These are phyloP conservation scores for Poeciliopsis turneri DNA, from an alignment of 2,797 vertebrate genomes.

Conservation along the genomic window DNA sequence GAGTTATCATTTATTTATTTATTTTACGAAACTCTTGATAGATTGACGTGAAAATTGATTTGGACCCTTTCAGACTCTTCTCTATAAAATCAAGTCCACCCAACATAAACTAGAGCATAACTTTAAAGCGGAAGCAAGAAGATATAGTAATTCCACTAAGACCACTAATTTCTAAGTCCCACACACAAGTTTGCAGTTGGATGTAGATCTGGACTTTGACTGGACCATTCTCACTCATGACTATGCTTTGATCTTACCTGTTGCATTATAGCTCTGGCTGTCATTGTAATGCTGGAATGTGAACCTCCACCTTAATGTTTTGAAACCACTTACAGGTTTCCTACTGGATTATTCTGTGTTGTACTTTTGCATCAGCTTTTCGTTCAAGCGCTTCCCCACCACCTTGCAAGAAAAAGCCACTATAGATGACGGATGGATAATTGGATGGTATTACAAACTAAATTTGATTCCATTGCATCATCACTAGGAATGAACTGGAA, in stretches of 20 bases:
- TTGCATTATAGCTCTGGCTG: neutral
- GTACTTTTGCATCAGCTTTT: neutral
- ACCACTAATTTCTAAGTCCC: neutral
- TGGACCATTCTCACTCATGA: neutral
- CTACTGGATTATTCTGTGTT: neutral
- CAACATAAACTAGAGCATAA: neutral
- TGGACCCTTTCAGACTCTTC: neutral
- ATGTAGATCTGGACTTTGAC: neutral
- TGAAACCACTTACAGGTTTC: neutral
- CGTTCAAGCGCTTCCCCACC: neutral
- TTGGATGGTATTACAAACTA: neutral
- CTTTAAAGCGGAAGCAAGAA: neutral
- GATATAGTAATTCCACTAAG: too few species aligned
- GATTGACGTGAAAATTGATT: neutral
- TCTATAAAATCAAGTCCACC: neutral
- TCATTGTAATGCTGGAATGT: neutral
- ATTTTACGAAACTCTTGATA: neutral
- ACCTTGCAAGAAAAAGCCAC: neutral
- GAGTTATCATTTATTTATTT: neutral
- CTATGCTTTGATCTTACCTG: neutral
- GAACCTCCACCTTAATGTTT: neutral
- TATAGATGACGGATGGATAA: neutral
- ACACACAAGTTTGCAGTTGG: neutral
- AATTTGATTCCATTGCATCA: neutral
- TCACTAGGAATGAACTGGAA: neutral